phyloP scores from a whole-genome alignment of 2,888 invertebrate genomes.

The Caenorhabditis zanzibari region DNA sequence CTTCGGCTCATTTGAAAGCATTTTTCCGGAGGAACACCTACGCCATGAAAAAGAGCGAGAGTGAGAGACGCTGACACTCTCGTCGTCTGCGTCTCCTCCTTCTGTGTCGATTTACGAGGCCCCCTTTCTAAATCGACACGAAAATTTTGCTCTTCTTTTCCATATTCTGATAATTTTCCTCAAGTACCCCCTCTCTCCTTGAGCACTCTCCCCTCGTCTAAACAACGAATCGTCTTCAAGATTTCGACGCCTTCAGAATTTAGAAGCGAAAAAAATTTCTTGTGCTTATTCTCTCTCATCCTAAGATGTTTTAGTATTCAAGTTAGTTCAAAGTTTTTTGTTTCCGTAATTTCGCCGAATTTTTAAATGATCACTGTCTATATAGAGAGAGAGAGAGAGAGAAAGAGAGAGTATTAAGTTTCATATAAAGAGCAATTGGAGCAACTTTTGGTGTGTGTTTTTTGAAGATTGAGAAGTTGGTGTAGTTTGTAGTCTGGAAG shows the following conservation, averaged over 20 bases:
- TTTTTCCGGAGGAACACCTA: too few species aligned
- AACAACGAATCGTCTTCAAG: constrained; percentile 9
- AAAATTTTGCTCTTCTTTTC: too few species aligned
- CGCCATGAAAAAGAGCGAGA: too few species aligned
- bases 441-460: neutral
- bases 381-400: too few species aligned
- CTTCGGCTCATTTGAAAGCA: too few species aligned
- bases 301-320: neutral
- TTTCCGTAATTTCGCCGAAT: neutral
- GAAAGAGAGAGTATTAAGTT: constrained; percentile 1
- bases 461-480: neutral
- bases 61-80: too few species aligned
- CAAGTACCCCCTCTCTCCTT: neutral
- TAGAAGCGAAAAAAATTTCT: too few species aligned
- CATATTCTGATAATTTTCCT: constrained; percentile 13
- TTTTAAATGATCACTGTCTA: constrained; percentile 15
- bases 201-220: constrained; percentile 3
- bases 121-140: too few species aligned
- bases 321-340: neutral
- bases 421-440: constrained; percentile 11
- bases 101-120: too few species aligned
- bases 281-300: neutral
- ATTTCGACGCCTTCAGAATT: constrained; percentile 8
- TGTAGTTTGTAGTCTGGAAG: neutral
- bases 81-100: too few species aligned